Conservation (phyloP, 2,888 invertebrate species). For the Spodoptera picta region DNA sequence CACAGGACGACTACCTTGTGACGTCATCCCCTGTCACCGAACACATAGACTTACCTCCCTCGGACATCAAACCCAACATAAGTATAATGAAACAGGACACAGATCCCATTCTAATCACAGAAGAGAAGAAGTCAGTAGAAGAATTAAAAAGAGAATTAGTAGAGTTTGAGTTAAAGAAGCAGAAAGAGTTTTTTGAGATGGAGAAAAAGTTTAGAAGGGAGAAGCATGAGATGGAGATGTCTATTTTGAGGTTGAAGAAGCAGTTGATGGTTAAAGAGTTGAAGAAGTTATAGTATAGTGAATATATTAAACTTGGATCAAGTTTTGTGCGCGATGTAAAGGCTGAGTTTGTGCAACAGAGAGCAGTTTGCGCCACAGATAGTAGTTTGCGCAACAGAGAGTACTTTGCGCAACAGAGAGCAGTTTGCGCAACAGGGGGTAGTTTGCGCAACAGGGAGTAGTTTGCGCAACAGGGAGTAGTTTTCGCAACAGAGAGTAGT, state of each 20-base stretch:
- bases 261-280: conserved; percentile 52
- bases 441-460: too few species aligned
- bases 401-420: too few species aligned
- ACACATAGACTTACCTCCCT: conserved; percentile 32
- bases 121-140: conserved; percentile 41
- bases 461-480: too few species aligned
- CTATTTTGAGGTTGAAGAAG: conserved; percentile 52
- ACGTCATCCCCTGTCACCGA: conserved; percentile 31
- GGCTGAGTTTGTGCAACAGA: too few species aligned
- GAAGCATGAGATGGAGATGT: conserved; percentile 56
- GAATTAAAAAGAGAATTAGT: conserved; percentile 51
- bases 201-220: conserved; percentile 54
- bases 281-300: conserved; percentile 43
- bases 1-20: conserved; percentile 28
- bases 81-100: conserved; percentile 10
- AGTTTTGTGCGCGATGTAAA: too few species aligned
- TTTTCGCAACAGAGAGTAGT: too few species aligned
- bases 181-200: conserved; percentile 57
- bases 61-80: conserved; percentile 46
- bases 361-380: too few species aligned
- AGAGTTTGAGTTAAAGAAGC: conserved; percentile 55
- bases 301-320: too few species aligned
- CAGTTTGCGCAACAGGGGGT: too few species aligned
- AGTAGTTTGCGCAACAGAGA: too few species aligned
- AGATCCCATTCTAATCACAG: conserved; percentile 46